Conservation (phyloP, 2,797 vertebrate genomes). For the Galaxias olidus region DNA sequence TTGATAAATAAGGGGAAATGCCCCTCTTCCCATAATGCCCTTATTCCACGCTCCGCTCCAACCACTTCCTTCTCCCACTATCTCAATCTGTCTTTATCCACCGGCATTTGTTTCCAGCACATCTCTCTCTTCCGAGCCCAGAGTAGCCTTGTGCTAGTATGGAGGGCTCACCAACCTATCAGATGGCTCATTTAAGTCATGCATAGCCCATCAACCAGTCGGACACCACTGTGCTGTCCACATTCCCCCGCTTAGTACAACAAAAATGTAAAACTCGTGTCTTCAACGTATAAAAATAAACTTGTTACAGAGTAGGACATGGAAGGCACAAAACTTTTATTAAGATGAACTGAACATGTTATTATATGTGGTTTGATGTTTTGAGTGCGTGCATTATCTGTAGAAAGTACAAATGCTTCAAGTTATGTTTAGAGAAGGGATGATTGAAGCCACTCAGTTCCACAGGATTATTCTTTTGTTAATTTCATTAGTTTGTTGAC, state of each 20-base stretch:
- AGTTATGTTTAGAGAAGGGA: background rate
- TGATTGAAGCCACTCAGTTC: conserved; percentile 3
- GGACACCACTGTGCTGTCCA: conserved; percentile 35
- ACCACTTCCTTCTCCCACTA: background rate
- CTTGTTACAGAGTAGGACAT: conserved; percentile 25
- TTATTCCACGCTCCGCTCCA: too few relatives aligned
- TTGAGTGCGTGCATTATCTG: background rate
- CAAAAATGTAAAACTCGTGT: conserved; percentile 53
- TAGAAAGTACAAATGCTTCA: too few relatives aligned
- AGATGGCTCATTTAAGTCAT: conserved; percentile 62
- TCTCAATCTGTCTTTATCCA: background rate
- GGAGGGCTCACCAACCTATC: conserved; percentile 44
- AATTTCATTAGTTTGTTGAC: too few relatives aligned
- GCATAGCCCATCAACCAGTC: conserved; percentile 44
- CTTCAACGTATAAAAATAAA: conserved; percentile 30
- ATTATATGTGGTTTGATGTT: background rate
- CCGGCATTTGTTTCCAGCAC: too few relatives aligned
- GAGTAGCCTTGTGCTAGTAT: conserved; percentile 21
- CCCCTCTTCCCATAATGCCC: too few relatives aligned
- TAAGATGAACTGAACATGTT: background rate
- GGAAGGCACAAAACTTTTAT: background rate
- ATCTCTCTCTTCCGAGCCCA: background rate
- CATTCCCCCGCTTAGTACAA: conserved; percentile 16
- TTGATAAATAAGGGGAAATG: too few relatives aligned
- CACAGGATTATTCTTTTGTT: too few relatives aligned